Evolutionary conservation across 2,888 invertebrate genomes (phyloP).

Genomic region (Morpho helenor): DNA sequence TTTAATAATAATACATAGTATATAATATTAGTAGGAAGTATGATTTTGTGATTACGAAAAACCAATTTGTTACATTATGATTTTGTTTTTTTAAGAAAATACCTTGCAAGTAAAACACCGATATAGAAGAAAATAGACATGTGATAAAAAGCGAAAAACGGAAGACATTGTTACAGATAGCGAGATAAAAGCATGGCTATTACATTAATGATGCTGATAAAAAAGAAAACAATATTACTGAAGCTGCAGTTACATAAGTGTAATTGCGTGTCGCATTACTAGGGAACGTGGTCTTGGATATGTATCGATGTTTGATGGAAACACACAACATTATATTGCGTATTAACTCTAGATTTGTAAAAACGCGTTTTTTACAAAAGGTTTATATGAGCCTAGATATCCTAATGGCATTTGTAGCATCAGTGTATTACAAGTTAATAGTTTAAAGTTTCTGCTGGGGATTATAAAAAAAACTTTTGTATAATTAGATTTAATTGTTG

Average conservation of each 20-base stretch:
- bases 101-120: background rate
- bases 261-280: conserved; percentile 22
- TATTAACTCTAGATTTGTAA: no score
- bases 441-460: no score
- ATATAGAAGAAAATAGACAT: background rate
- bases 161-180: conserved; percentile 24
- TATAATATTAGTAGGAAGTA: no score
- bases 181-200: conserved; percentile 20
- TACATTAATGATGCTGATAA: conserved; percentile 23
- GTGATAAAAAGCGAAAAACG: conserved; percentile 18
- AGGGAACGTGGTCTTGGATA: conserved; percentile 18
- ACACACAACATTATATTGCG: conserved; percentile 13
- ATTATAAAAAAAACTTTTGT: no score
- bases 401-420: no score
- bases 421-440: no score
- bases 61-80: no score
- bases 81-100: background rate
- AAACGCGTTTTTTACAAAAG: no score
- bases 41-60: no score
- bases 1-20: no score
- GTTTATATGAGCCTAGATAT: no score
- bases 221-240: conserved; percentile 23
- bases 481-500: no score
- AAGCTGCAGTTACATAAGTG: conserved; percentile 20
- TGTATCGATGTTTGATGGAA: conserved; percentile 14